Conservation (phyloP, 2,888 invertebrate genomes). For the Ophion slaviceki region DNA sequence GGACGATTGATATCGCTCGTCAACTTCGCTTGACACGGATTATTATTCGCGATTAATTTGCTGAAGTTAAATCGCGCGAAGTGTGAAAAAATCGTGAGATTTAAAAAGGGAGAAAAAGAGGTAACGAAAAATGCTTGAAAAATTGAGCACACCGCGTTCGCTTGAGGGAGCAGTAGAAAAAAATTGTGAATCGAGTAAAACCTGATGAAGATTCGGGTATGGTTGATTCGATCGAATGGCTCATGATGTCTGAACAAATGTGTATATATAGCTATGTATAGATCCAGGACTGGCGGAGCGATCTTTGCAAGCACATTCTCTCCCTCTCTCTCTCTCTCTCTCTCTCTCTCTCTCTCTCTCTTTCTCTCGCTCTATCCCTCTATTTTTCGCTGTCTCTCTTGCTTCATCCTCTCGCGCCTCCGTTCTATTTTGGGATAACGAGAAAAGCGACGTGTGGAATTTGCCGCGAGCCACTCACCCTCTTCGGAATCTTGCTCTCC, state of each 20-base stretch:
- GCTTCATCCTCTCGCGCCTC: conserved; percentile 57
- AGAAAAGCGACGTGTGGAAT: conserved; percentile 64
- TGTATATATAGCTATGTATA: neutral
- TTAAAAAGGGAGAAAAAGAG: neutral
- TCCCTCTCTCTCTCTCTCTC: neutral
- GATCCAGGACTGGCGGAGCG: neutral
- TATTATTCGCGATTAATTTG: neutral
- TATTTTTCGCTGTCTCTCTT: conserved; percentile 5
- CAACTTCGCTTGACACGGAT: neutral
- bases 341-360: neutral
- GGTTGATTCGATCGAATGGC: neutral
- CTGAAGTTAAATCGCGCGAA: neutral
- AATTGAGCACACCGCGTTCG: neutral
- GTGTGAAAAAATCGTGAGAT: neutral
- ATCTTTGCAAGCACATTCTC: conserved; percentile 3
- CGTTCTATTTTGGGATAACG: conserved; percentile 63
- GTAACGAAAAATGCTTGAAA: neutral
- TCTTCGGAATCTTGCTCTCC: conserved; percentile 55
- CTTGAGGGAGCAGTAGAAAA: neutral
- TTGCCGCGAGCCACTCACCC: conserved; percentile 62
- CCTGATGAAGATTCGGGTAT: neutral
- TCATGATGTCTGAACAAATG: neutral
- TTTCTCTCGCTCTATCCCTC: neutral
- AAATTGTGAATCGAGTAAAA: neutral
- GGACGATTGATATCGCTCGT: neutral